Evolutionary conservation across 2,797 vertebrate species (phyloP), one percentile per base, ranked within the genome.

Genomic region (Australoheros facetus): DNA sequence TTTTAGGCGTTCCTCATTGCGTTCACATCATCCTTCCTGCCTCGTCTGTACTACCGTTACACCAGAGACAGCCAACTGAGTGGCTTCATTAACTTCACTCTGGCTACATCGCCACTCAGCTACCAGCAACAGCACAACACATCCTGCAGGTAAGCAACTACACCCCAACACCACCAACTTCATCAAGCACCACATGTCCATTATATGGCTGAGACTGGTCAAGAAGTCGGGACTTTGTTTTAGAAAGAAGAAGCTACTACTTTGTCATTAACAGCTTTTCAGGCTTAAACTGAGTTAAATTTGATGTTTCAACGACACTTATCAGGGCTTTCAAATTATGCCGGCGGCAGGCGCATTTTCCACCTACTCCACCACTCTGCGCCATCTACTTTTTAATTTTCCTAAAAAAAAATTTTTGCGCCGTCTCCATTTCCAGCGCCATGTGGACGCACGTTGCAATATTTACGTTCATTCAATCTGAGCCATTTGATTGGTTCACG

Each of bases 21-120:
- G 1, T 96, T 96, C 92, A 95, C 96, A 0, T 96, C 94, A 0
- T 95, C 95, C 81, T 96, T 97, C 74, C 82, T 95, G 34, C 96
- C 95, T 0, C 93, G 93, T 0, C 92, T 96, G 4, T 93, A 92
- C 53, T 96, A 96, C 81, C 86, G 90, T 59, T 94, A 93, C 56
- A 95, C 94, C 54, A 91, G 82, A 55, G 85, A 95, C 72, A 79
- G 79, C 73, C 78, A 90, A 0, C 87, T 95, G 56, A 85, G 77
- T 0, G 95, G 95, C 71, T 96, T 89, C 37, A 87, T 94, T 73
- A 95, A 94, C 91, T 96, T 96, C 87, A 95, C 92, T 5, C 85
- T 94, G 84, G 95, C 96, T 3, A 94, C 93, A 0, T 85, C 95
- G 0, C 94, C 95, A 0, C 62, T 37, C 2, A 91, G 71, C 88